phyloP scores from a whole-genome alignment of 2,113 vertebrate genomes.

The Ranitomeya imitator region DNA sequence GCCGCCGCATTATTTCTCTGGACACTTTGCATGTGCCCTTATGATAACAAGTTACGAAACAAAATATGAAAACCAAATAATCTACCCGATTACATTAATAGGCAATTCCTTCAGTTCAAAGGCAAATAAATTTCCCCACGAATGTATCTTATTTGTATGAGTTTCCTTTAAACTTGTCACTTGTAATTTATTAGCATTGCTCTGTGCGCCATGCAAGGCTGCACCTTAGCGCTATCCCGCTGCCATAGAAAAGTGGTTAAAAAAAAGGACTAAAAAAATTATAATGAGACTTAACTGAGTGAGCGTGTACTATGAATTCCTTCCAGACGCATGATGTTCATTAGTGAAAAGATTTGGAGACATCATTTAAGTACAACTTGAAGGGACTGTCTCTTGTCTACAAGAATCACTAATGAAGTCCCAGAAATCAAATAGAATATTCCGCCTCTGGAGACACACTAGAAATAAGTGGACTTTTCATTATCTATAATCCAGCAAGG shows the following conservation, averaged over 20 bases:
- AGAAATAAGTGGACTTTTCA: slow-evolving; percentile 55
- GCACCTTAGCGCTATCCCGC: background rate
- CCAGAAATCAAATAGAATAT: slow-evolving; percentile 50
- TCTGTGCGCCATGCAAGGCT: background rate
- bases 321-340: slow-evolving; percentile 53
- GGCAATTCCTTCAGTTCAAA: background rate
- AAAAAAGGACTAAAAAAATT: slow-evolving; percentile 13
- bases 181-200: slow-evolving; percentile 2
- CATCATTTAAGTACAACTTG: slow-evolving; percentile 56
- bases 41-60: background rate
- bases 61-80: background rate
- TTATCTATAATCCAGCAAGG: slow-evolving; percentile 46
- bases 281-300: slow-evolving; percentile 55
- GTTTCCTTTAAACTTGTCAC: background rate
- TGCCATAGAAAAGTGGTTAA: background rate
- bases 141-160: background rate
- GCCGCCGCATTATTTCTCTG: too few relatives aligned
- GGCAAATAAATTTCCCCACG: background rate
- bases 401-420: slow-evolving; percentile 56
- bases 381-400: slow-evolving; percentile 56
- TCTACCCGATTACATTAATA: background rate
- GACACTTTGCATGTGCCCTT: background rate
- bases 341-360: slow-evolving; percentile 57
- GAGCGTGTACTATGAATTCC: slow-evolving; percentile 33
- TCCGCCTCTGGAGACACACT: slow-evolving; percentile 52